A percentile compares a stretch with the other conserved stretches of the same genome.
Conservation (phyloP, 2,888 invertebrate species). For the Taphrorychus bicolor region DNA sequence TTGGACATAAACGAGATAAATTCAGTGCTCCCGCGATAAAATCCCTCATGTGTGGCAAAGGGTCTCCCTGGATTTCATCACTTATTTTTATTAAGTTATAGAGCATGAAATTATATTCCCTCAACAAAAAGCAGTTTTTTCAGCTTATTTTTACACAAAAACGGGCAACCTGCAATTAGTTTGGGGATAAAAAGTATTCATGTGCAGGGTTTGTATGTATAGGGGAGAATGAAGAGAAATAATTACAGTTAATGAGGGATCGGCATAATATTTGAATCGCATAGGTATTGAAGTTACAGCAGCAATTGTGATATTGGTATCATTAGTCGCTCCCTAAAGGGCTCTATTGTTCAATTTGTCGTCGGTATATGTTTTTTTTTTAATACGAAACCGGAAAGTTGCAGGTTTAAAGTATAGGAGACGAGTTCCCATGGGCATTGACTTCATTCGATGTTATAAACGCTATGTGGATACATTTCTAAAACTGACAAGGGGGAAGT, state of each 20-base stretch:
- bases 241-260: slow-evolving; percentile 55
- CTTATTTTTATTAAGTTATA: slow-evolving; percentile 42
- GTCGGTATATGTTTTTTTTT: slow-evolving; percentile 39
- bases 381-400: slow-evolving; percentile 38
- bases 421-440: slow-evolving; percentile 51
- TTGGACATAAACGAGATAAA: slow-evolving; percentile 27
- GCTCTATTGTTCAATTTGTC: slow-evolving; percentile 46
- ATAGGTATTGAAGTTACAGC: slow-evolving; percentile 51
- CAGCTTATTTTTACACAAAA: slow-evolving; percentile 29
- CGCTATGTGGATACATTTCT: slow-evolving; percentile 40
- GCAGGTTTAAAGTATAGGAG: slow-evolving; percentile 48
- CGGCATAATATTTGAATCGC: slow-evolving; percentile 49
- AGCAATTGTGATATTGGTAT: slow-evolving; percentile 53
- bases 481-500: too few species aligned
- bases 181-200: slow-evolving; percentile 24
- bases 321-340: slow-evolving; percentile 51
- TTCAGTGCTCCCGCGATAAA: slow-evolving; percentile 26
- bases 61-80: slow-evolving; percentile 28
- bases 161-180: slow-evolving; percentile 28
- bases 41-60: slow-evolving; percentile 28
- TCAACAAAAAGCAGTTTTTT: slow-evolving; percentile 34
- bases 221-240: slow-evolving; percentile 44
- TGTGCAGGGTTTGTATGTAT: slow-evolving; percentile 26
- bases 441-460: slow-evolving; percentile 48
- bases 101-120: slow-evolving; percentile 46